phyloP scores from a whole-genome alignment of 2,797 vertebrate species.

The Esox lucius region DNA sequence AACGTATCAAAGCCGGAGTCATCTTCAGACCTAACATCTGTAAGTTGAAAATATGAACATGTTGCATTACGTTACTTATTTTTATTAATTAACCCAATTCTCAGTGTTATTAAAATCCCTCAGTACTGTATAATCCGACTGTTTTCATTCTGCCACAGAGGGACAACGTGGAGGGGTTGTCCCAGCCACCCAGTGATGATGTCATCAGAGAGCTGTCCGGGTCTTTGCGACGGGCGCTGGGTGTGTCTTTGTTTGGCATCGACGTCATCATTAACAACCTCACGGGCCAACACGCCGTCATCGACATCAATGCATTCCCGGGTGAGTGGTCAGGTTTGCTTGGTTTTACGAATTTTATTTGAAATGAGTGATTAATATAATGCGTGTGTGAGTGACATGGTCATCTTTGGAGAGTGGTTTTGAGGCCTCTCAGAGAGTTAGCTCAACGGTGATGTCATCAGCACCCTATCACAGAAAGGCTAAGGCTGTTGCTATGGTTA shows the following conservation, averaged over 20 bases:
- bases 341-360: neutral
- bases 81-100: neutral
- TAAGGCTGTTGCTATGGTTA: constrained; percentile 16
- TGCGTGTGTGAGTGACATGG: neutral
- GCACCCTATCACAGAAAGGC: neutral
- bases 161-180: constrained; percentile 93
- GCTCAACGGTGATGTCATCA: neutral
- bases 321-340: constrained; percentile 68
- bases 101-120: neutral
- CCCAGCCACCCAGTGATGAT: constrained; percentile 86
- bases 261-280: constrained; percentile 99
- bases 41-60: constrained; percentile 64
- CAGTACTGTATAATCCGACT: neutral
- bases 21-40: constrained; percentile 91
- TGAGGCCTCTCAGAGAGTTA: neutral
- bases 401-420: neutral
- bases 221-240: constrained; percentile 86
- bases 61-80: neutral
- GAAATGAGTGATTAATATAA: neutral
- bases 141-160: constrained; percentile 70
- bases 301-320: constrained; percentile 98
- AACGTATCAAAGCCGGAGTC: constrained; percentile 98
- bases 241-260: constrained; percentile 94
- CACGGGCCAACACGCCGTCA: constrained; percentile 94
- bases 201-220: constrained; percentile 92